These are phyloP conservation scores for Alsophila aescularia DNA, from an alignment of 2,888 invertebrate genomes.

Conservation along the genomic window DNA sequence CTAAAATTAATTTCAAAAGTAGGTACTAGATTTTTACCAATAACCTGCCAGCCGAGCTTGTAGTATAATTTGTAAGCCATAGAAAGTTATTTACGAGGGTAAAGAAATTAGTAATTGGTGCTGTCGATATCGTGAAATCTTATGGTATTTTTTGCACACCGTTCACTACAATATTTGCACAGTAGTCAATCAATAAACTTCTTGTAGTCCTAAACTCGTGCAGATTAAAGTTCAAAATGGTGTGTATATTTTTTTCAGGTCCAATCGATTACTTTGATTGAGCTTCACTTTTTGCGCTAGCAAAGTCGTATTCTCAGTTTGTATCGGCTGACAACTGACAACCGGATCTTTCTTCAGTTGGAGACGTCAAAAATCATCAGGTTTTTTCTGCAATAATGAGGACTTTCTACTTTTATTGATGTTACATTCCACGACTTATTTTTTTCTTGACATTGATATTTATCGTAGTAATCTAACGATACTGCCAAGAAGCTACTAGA, in stretches of 20 bases:
- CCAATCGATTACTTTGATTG: conserved; percentile 41
- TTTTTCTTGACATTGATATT: conserved; percentile 19
- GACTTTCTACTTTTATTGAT: conserved; percentile 13
- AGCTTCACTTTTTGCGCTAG: conserved; percentile 46
- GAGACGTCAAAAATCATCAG: conserved; percentile 23
- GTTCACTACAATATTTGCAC: conserved; percentile 35
- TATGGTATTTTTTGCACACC: conserved; percentile 33
- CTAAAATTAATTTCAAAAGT: too few species aligned
- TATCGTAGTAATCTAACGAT: too few species aligned
- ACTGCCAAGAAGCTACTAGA: too few species aligned
- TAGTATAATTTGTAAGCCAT: conserved; percentile 19
- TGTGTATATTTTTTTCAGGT: conserved; percentile 22
- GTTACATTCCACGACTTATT: background rate
- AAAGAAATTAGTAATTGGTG: conserved; percentile 35
- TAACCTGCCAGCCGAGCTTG: too few species aligned
- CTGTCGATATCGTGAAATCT: conserved; percentile 24
- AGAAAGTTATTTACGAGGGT: conserved; percentile 34
- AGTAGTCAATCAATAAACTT: conserved; percentile 11
- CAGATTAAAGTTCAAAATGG: conserved; percentile 37
- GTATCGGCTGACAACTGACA: conserved; percentile 9
- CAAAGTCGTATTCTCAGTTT: conserved; percentile 39
- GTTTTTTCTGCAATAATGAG: conserved; percentile 20
- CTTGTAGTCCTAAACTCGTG: conserved; percentile 24
- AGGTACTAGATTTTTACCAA: too few species aligned
- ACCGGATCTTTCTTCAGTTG: conserved; percentile 35